Base-by-base conservation (phyloP, 2,797 vertebrate genomes). In the Huso huso region DNA sequence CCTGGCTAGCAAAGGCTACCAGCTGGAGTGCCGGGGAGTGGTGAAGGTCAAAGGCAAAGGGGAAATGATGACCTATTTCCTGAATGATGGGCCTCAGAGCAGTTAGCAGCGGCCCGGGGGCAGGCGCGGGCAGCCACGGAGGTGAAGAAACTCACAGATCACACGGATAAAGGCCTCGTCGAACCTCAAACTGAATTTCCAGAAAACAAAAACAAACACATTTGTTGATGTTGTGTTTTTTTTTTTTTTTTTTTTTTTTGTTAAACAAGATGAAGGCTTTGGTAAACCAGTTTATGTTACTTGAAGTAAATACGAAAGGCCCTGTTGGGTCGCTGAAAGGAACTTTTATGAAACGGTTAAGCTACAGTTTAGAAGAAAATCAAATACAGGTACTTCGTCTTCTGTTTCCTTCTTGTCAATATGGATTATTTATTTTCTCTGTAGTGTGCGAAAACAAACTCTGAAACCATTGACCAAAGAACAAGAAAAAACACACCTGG, bases 41-140 rank as follows among this genome's bases (percentile, higher is more conserved):
- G 88, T 96, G 49, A 97, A 98, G 78, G 95, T 98, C 75, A 98
- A 98, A 82, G 95, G 95, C 71, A 98, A 98, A 83, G 95, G 95
- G 15, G 95, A 97, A 82, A 98, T 96, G 94, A 95, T 92, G 66
- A 97, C 95, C 76, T 98, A 96, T 82, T 98, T 96, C 86, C 90
- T 98, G 83, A 97, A 94, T 7, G 91, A 93, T 0, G 93, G 92
- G 50, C 94, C 94, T 0, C 86, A 85, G 23, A 88, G 84, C 76
- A 95, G 92, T 92, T 95, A 95, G 90, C 90, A 82, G 86, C 76
- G 71, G 63, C 57, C 79, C 76, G 75, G 62, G 66, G 70, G 67
- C 52, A 51, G 68, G 67, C 62, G 62, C 57, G 61, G 18, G 51
- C 66, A 51, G 65, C 68, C 71, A 77, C 78, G 78, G 77, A 73